These are phyloP conservation scores for Xanthia togata DNA, from an alignment of 2,888 invertebrate genomes.

Conservation along the genomic window DNA sequence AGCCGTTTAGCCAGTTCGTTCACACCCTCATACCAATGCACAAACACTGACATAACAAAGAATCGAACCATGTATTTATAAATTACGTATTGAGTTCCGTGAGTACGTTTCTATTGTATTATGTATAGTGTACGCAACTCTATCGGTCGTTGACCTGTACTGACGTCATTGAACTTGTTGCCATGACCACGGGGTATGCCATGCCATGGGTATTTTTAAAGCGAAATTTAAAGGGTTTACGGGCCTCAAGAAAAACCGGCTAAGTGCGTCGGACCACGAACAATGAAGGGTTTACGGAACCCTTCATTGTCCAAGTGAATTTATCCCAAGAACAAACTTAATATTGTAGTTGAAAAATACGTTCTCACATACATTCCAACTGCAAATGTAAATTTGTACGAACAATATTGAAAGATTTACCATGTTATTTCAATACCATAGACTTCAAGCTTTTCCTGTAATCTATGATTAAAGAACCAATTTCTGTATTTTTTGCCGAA, in stretches of 20 bases:
- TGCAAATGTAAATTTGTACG: no score
- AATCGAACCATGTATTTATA: slow-evolving; percentile 46
- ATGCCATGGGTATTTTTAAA: slow-evolving; percentile 6
- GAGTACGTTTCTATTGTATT: slow-evolving; percentile 52
- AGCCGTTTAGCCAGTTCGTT: slow-evolving; percentile 34
- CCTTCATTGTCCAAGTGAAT: no score
- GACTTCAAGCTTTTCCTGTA: no score
- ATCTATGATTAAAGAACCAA: no score
- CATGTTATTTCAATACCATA: no score
- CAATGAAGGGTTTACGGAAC: no score
- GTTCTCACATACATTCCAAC: no score
- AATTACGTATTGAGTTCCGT: slow-evolving; percentile 53
- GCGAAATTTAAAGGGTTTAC: not conserved
- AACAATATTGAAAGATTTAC: no score
- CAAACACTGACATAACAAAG: slow-evolving; percentile 44
- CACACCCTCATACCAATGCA: slow-evolving; percentile 24
- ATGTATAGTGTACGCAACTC: slow-evolving; percentile 33
- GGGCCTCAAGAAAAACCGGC: not conserved
- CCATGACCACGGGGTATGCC: slow-evolving; percentile 23
- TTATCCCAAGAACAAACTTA: no score
- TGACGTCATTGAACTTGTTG: slow-evolving; percentile 51
- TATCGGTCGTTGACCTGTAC: slow-evolving; percentile 53
- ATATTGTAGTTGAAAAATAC: no score
- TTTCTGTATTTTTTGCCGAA: no score
- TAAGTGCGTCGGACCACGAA: no score